A percentile compares a stretch with the other conserved stretches of the same genome.
Evolutionary conservation across 2,888 invertebrate species (phyloP).

Genomic region (Aphidoletes aphidimyza): DNA sequence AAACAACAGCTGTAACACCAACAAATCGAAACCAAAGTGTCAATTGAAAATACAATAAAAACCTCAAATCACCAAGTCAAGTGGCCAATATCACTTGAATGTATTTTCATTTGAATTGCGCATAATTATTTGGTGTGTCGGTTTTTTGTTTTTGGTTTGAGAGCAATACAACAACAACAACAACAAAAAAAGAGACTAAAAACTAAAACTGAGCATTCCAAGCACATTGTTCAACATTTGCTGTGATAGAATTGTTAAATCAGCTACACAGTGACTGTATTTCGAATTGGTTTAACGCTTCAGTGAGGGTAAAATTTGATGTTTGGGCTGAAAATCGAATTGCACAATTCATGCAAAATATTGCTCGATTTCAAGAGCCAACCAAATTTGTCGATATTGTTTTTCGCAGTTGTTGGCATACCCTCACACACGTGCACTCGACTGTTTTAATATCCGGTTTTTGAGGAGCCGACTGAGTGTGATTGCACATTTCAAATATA

Average conservation of each 20-base stretch:
- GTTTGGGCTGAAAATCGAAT: background rate
- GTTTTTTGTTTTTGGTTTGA: background rate
- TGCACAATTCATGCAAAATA: conserved; percentile 7
- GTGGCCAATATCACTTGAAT: conserved; percentile 52
- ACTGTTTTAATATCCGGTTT: conserved; percentile 43
- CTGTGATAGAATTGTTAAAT: too few relatives aligned
- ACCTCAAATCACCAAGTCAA: conserved; percentile 21
- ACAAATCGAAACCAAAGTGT: background rate
- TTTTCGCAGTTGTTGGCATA: background rate
- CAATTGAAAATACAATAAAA: conserved; percentile 53
- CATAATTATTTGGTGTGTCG: background rate
- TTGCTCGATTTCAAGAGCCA: background rate
- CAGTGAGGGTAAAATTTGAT: background rate
- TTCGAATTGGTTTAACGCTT: too few relatives aligned
- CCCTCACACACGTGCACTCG: conserved; percentile 5
- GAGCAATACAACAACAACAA: background rate
- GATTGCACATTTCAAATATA: background rate
- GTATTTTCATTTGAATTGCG: conserved; percentile 41
- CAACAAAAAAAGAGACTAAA: background rate
- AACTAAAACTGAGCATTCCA: background rate
- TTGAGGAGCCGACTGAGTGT: background rate
- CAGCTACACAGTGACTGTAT: too few relatives aligned
- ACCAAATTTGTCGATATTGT: background rate
- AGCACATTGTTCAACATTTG: too few relatives aligned
- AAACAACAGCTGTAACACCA: background rate